A percentile compares a stretch with the other conserved stretches of the same genome.
Evolutionary conservation across 2,113 vertebrate genomes (phyloP).

Genomic region (Delphinus delphis): DNA sequence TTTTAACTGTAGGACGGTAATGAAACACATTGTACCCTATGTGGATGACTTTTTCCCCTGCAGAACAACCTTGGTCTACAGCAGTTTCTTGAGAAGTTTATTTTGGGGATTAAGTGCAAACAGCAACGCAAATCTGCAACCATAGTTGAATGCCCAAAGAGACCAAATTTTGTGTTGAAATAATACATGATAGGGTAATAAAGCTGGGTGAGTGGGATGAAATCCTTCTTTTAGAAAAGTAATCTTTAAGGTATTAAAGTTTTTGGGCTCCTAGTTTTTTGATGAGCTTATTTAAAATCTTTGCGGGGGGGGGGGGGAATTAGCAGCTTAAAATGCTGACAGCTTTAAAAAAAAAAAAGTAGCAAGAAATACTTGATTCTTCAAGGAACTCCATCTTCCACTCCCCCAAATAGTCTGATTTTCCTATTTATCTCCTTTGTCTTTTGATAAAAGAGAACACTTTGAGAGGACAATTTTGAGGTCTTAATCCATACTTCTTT

Average conservation of each 20-base stretch:
- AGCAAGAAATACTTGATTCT: constrained; percentile 23
- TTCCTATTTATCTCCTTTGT: constrained; percentile 58
- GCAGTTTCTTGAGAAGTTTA: not conserved
- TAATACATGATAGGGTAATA: constrained; percentile 16
- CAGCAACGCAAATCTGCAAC: not conserved
- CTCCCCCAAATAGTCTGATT: constrained; percentile 55
- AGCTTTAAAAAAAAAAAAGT: constrained; percentile 27
- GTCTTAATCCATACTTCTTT: constrained; percentile 73
- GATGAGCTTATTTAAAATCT: constrained; percentile 65
- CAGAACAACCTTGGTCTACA: not conserved
- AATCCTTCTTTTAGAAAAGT: constrained; percentile 46
- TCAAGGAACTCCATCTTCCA: constrained; percentile 34
- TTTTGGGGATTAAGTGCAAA: constrained; percentile 31
- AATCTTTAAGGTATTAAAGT: constrained; percentile 58
- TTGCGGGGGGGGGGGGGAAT: not conserved
- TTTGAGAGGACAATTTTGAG: constrained; percentile 68
- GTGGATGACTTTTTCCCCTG: not conserved
- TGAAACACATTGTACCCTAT: not conserved
- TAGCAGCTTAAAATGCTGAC: constrained; percentile 60
- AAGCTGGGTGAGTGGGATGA: not conserved
- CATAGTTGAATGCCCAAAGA: not conserved
- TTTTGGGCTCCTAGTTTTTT: constrained; percentile 45
- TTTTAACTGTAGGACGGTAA: not conserved
- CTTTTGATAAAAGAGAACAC: constrained; percentile 55
- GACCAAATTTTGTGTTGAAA: constrained; percentile 37